Base-by-base conservation (phyloP, 1,140 invertebrate genomes). In the Meloidogyne chitwoodi region DNA sequence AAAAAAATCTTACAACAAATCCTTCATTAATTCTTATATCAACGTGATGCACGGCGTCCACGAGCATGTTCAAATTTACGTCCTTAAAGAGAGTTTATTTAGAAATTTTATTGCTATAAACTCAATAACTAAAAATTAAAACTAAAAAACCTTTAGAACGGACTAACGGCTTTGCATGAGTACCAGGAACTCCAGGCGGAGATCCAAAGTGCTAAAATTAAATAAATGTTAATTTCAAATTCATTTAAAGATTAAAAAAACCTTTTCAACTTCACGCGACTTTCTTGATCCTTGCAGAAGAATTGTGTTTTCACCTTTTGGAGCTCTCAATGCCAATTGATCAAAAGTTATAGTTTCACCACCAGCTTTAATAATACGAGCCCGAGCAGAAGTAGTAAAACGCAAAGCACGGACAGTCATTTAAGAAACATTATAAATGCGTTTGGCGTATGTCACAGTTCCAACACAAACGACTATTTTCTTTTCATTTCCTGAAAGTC, bases 311-410 rank as follows among this genome's bases (percentile, higher is more conserved):
- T 93, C 91, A 81, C 97, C 97, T 80, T 92, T 93, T 34, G 97
- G 97, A 44, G 94, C 89, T 77, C 91, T 91, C 38, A 96, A 89
- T 64, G 97, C 96, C 83, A 99, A 89, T 88, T 99, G 94, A 90
- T 99, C 97, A 87, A 99, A 97, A 48, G 96, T 99, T 31, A 99
- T 91, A 68, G 98, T 93, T 89, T 97, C 92, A 83, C 96, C 95
- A 83, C 95, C 95, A 87, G 93, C 93, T 89, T 95, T 94, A 83
- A 99, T 89, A 86, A 99, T 98, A 61, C 96, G 91, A 70, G 93
- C 94, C 83, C 96, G 91, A 71, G 96, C 97, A 81, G 92, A 92
- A 82, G 94, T 93, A 79, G 96, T 96, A 2, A 98, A 92, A 83
- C 92, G 91, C 19, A 99, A 90, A 77, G 96, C 96, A 89, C 94